phyloP scores from a whole-genome alignment of 2,113 vertebrate genomes.

The Ctenomys sociabilis region DNA sequence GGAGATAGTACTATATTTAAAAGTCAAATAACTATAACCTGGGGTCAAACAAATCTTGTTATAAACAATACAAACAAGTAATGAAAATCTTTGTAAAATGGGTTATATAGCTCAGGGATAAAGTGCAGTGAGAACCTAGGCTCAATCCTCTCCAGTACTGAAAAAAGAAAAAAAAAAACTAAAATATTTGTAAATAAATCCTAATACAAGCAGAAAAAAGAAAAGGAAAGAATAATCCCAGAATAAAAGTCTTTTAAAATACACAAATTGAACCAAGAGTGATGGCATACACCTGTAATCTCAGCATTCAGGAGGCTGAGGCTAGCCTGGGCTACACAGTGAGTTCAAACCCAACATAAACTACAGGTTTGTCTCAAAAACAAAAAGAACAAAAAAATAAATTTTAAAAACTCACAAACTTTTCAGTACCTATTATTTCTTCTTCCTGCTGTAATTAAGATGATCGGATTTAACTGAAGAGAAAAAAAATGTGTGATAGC shows the following conservation, averaged over 20 bases:
- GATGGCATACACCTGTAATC: neutral
- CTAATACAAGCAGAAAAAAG: neutral
- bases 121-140: neutral
- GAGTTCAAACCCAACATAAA: neutral
- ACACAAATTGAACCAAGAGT: neutral
- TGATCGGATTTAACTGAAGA: neutral
- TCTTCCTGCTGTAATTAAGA: neutral
- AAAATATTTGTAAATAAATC: neutral
- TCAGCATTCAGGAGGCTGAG: neutral
- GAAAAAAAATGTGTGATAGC: neutral
- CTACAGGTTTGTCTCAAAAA: neutral
- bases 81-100: constrained; percentile 29
- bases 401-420: neutral
- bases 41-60: constrained; percentile 12
- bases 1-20: neutral
- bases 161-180: no score
- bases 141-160: neutral
- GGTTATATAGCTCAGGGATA: neutral
- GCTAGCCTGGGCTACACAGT: neutral
- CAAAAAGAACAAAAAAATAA: neutral
- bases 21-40: neutral
- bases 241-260: constrained; percentile 2
- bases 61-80: constrained; percentile 12
- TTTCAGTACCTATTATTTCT: neutral
- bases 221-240: constrained; percentile 12